phyloP scores from a whole-genome alignment of 2,797 vertebrate species.

The Sebastolobus altivelis region DNA sequence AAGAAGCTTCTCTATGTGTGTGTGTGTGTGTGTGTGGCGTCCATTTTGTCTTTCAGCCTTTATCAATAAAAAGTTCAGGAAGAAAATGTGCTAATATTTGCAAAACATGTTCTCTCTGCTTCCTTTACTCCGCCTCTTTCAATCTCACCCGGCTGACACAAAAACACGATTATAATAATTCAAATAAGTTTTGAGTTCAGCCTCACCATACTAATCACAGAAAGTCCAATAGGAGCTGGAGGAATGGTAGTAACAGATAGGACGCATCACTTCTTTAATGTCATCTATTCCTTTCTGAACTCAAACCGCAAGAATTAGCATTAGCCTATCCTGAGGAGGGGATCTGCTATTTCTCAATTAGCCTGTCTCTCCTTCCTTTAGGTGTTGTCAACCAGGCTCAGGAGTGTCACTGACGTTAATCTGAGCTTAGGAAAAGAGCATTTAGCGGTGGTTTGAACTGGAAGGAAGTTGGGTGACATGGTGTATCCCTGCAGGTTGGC shows the following conservation, averaged over 20 bases:
- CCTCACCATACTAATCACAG: slow-evolving; percentile 13
- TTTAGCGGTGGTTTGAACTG: slow-evolving; percentile 45
- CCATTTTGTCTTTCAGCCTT: slow-evolving; percentile 15
- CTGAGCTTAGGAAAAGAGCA: slow-evolving; percentile 63
- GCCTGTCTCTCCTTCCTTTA: slow-evolving; percentile 44
- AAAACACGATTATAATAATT: slow-evolving; percentile 21
- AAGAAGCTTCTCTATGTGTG: not conserved
- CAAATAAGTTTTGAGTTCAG: slow-evolving; percentile 26
- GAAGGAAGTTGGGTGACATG: slow-evolving; percentile 27
- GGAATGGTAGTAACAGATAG: slow-evolving; percentile 10
- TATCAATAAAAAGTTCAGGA: slow-evolving; percentile 13
- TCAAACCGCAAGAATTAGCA: slow-evolving; percentile 55
- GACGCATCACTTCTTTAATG: slow-evolving; percentile 21
- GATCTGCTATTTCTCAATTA: slow-evolving; percentile 63
- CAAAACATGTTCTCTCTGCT: not conserved
- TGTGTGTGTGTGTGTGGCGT: not conserved
- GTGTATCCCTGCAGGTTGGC: slow-evolving; percentile 32
- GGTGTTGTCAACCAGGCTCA: slow-evolving; percentile 59
- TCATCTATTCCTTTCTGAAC: slow-evolving; percentile 26
- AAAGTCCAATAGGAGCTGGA: slow-evolving; percentile 1
- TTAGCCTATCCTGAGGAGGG: slow-evolving; percentile 61
- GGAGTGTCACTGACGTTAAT: slow-evolving; percentile 69
- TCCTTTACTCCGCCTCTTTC: not conserved
- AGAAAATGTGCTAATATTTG: slow-evolving; percentile 8
- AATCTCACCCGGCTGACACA: not conserved